A percentile compares a stretch with the other conserved stretches of the same genome.
phyloP scores from a whole-genome alignment of 2,888 invertebrate genomes.

The Ashinkailepas kermadecensis region DNA sequence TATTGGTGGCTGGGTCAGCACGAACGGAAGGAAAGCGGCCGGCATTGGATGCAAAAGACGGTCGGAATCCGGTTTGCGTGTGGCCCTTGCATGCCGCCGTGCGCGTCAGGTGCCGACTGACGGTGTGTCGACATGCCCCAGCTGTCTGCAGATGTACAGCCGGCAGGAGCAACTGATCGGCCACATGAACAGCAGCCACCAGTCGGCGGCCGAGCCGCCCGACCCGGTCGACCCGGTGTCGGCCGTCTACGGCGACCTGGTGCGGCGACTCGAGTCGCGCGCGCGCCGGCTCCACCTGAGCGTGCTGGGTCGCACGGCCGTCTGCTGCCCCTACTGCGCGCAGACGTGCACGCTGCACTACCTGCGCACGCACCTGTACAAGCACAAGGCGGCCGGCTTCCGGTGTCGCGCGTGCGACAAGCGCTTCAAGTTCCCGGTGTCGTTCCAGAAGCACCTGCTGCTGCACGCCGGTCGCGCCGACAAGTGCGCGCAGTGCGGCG shows the following conservation, averaged over 20 bases:
- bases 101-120: too few relatives aligned
- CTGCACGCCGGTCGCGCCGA: constrained; percentile 50
- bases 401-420: constrained; percentile 48
- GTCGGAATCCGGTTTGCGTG: too few relatives aligned
- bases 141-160: constrained; percentile 14
- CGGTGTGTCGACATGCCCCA: background rate
- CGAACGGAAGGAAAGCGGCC: too few relatives aligned
- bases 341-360: constrained; percentile 15
- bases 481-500: constrained; percentile 47
- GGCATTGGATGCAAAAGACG: too few relatives aligned
- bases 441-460: constrained; percentile 49
- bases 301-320: constrained; percentile 39
- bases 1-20: too few relatives aligned
- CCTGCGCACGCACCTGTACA: constrained; percentile 38
- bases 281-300: constrained; percentile 33
- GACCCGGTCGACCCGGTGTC: background rate
- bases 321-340: constrained; percentile 33
- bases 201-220: background rate
- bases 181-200: constrained; percentile 11
- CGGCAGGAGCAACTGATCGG: background rate
- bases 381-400: constrained; percentile 47
- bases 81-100: too few relatives aligned
- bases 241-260: background rate
- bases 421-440: constrained; percentile 47
- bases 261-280: background rate